phyloP scores from a whole-genome alignment of 2,113 vertebrate species.

The Archilochus colubris region DNA sequence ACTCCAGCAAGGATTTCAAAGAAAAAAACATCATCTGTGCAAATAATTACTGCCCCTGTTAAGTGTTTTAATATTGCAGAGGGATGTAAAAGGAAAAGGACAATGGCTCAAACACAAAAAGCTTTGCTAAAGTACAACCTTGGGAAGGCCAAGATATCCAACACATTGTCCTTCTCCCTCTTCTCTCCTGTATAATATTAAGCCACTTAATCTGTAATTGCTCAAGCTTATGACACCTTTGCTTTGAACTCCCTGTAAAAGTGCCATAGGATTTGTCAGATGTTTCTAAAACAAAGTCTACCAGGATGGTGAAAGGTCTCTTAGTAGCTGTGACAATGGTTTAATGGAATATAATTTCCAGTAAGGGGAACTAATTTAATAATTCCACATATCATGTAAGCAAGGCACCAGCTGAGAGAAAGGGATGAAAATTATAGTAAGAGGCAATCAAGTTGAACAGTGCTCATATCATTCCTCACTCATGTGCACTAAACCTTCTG shows the following conservation, averaged over 20 bases:
- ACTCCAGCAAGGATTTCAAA: conserved; percentile 58
- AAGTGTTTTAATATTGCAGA: conserved; percentile 36
- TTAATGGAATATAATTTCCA: conserved; percentile 79
- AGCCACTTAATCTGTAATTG: conserved; percentile 75
- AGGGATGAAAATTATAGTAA: conserved; percentile 64
- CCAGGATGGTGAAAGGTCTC: conserved; percentile 66
- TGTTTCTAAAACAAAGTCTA: conserved; percentile 75
- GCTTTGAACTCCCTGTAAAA: conserved; percentile 42
- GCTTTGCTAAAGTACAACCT: background rate
- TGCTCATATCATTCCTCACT: conserved; percentile 11
- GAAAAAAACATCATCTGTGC: conserved; percentile 60
- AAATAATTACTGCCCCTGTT: conserved; percentile 37
- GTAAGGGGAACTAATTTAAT: conserved; percentile 77
- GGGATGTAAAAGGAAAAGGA: conserved; percentile 20
- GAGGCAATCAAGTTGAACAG: conserved; percentile 37
- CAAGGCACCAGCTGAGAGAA: conserved; percentile 60
- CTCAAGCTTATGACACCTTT: conserved; percentile 35
- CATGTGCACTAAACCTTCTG: background rate
- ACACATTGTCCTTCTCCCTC: conserved; percentile 44
- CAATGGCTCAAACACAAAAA: conserved; percentile 18
- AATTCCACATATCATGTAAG: conserved; percentile 77
- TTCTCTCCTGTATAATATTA: conserved; percentile 63
- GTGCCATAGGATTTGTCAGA: conserved; percentile 66
- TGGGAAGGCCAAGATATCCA: conserved; percentile 41
- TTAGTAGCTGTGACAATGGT: conserved; percentile 66